phyloP scores from a whole-genome alignment of 2,797 vertebrate species.

The Megalops cyprinoides region DNA sequence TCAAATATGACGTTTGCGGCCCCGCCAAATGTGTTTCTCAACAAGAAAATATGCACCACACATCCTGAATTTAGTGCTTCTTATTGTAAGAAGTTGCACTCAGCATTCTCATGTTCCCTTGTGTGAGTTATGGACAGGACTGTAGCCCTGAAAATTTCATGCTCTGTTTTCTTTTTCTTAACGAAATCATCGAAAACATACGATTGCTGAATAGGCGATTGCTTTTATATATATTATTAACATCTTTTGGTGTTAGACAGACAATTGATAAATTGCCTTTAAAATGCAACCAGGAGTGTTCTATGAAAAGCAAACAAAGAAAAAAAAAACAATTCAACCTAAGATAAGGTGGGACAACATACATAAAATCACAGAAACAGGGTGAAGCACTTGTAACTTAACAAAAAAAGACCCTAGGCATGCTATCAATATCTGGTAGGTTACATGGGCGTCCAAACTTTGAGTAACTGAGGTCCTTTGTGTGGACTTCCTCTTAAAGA shows the following conservation, averaged over 20 bases:
- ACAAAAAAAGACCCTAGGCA: background rate
- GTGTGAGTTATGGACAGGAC: background rate
- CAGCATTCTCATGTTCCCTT: background rate
- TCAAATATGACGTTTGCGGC: background rate
- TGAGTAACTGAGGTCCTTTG: background rate
- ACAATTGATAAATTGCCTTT: background rate
- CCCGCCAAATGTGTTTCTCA: slow-evolving; percentile 21
- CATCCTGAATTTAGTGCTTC: slow-evolving; percentile 10
- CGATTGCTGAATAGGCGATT: background rate
- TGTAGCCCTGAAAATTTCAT: background rate
- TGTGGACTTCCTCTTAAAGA: background rate
- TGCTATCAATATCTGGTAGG: background rate
- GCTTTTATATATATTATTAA: background rate
- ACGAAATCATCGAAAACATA: background rate
- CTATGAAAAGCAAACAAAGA: too few species aligned
- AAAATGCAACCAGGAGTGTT: background rate
- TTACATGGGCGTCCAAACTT: background rate
- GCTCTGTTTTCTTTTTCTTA: too few species aligned
- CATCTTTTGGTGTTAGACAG: too few species aligned
- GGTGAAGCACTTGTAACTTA: too few species aligned
- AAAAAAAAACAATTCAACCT: background rate
- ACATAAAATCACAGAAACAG: too few species aligned
- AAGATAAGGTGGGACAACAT: too few species aligned
- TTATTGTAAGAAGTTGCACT: background rate
- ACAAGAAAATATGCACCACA: background rate